These are phyloP conservation scores for Tetrapedia diversipes DNA, from an alignment of 2,888 invertebrate genomes.

Conservation along the genomic window DNA sequence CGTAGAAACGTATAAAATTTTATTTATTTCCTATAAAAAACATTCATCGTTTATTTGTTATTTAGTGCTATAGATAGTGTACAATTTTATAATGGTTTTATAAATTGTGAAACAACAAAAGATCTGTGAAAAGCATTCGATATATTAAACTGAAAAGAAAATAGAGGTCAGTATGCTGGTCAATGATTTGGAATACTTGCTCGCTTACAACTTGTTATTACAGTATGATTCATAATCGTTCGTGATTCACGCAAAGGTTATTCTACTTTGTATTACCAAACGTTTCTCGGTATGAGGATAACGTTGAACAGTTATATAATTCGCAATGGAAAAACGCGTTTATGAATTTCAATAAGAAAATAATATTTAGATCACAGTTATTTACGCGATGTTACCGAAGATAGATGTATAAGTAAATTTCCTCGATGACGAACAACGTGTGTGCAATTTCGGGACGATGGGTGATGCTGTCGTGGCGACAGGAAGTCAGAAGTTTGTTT, in stretches of 20 bases:
- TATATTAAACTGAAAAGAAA: neutral
- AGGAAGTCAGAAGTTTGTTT: conserved; percentile 52
- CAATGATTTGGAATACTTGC: neutral
- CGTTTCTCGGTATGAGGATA: neutral
- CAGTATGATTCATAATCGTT: conserved; percentile 7
- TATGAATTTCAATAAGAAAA: too few species aligned
- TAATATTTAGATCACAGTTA: too few species aligned
- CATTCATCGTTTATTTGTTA: neutral
- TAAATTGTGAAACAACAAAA: neutral
- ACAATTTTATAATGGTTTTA: neutral
- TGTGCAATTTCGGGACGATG: conserved; percentile 28
- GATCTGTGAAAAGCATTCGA: neutral
- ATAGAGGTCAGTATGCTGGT: neutral
- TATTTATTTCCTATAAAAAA: neutral
- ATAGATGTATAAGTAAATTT: too few species aligned
- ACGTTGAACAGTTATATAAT: neutral
- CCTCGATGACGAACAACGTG: neutral
- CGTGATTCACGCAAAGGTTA: conserved; percentile 9
- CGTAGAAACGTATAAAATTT: neutral
- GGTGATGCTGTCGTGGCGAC: conserved; percentile 36
- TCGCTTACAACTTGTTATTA: neutral
- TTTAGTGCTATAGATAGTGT: neutral
- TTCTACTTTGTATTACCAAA: neutral
- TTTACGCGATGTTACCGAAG: too few species aligned
- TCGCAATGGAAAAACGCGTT: neutral